Evolutionary conservation across 2,113 vertebrate genomes (phyloP), one percentile per base, ranked within the genome.

Genomic region (Sclerurus mexicanus): DNA sequence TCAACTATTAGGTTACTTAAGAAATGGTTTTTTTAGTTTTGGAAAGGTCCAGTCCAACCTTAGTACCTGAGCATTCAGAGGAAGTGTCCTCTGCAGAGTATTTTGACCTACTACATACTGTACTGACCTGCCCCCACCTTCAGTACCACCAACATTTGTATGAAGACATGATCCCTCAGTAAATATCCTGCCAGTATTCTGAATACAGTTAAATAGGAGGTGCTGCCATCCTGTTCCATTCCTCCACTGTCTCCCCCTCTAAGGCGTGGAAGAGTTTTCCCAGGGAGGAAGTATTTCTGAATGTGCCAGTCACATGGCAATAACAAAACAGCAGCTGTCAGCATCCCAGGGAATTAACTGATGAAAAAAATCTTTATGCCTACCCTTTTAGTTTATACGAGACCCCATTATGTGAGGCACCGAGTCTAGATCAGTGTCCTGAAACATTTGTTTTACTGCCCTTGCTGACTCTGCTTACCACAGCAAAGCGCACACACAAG

Each of bases 361-460:
- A 74, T 50, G 7, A 69, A 85, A 91, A 90, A 83, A 90, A 69
- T 60, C 85, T 92, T 92, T 84, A 90, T 8, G 58, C 35, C n/a
- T 69, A 50, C 55, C 75, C 53, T 87, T 89, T 76, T 63, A 80
- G 81, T 81, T 92, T 63, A 77, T 52, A 58, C n/a, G 40, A 90
- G 76, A 80, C 55, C 21, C 62, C 46, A 87, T 79, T 87, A 89
- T 39, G 50, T 59, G 55, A 93, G 52, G 64, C 79, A 74, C 19
- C 44, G 25, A 77, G 74, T 66, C 78, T 50, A 79, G 63, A 72
- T 74, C 75, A 63, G 75, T 47, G 75, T 77, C 75, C 87, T 23
- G 85, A 94, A 94, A 93, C 39, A 28, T 66, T 78, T 93, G 15
- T 50, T 91, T 81, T 72, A 84, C 73, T 87, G 89, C n/a, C 66